A percentile compares a stretch with the other conserved stretches of the same genome.
Evolutionary conservation across 2,888 invertebrate genomes (phyloP).

Genomic region (Drosophila subquinaria): DNA sequence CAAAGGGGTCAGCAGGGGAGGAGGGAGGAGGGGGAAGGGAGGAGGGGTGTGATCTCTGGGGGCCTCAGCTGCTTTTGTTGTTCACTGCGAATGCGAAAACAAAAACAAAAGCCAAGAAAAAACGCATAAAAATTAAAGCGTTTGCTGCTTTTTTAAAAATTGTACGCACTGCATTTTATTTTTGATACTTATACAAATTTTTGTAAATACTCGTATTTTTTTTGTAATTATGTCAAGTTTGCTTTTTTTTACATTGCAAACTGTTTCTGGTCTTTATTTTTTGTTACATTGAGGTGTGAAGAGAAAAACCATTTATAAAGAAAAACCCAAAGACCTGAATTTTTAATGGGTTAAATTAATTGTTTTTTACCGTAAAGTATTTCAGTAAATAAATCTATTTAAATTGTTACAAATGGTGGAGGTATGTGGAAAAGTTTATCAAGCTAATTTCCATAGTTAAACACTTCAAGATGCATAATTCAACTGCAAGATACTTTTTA

Average conservation of each 20-base stretch:
- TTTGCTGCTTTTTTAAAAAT: conserved; percentile 73
- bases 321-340: conserved; percentile 55
- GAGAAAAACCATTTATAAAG: conserved; percentile 39
- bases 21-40: background rate
- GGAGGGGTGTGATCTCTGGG: conserved; percentile 32
- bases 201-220: conserved; percentile 50
- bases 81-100: conserved; percentile 12
- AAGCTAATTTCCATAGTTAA: conserved; percentile 46
- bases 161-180: conserved; percentile 74
- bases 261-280: conserved; percentile 18
- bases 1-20: background rate
- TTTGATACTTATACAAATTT: conserved; percentile 28
- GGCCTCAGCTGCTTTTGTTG: conserved; percentile 32
- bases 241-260: conserved; percentile 56
- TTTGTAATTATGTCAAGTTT: conserved; percentile 78
- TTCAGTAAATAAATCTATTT: conserved; percentile 20
- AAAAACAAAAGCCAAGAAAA: conserved; percentile 27
- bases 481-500: conserved; percentile 26
- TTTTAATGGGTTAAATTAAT: conserved; percentile 40
- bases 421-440: conserved; percentile 11
- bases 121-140: conserved; percentile 61
- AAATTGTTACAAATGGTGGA: background rate
- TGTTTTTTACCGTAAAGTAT: background rate
- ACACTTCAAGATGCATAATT: conserved; percentile 30
- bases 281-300: conserved; percentile 54